Conservation (phyloP, 2,113 vertebrate genomes). For the Neolamprologus devosi region DNA sequence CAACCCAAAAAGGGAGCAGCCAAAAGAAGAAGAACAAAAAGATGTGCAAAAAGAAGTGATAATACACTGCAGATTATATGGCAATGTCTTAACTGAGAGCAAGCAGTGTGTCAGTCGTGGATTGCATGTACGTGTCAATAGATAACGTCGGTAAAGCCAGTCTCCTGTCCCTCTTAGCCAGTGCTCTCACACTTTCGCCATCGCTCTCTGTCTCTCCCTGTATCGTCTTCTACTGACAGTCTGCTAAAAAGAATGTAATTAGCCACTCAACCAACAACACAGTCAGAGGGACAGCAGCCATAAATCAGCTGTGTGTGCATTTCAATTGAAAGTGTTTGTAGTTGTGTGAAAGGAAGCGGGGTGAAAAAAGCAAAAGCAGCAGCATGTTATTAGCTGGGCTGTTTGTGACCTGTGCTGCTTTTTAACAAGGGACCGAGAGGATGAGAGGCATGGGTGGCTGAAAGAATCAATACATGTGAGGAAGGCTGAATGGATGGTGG, state of each 20-base stretch:
- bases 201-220: slow-evolving; percentile 1
- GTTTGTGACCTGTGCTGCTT: slow-evolving; percentile 18
- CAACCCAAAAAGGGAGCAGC: not conserved
- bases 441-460: not conserved
- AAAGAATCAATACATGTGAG: slow-evolving; percentile 38
- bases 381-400: not conserved
- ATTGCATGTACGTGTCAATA: not conserved
- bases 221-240: slow-evolving; percentile 26
- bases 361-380: not conserved
- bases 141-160: slow-evolving; percentile 1
- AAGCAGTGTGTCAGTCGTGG: not conserved
- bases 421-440: slow-evolving; percentile 13
- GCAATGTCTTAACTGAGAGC: not conserved
- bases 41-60: not conserved
- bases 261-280: slow-evolving; percentile 31
- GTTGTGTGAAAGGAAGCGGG: not conserved
- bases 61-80: not conserved
- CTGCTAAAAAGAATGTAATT: slow-evolving; percentile 59
- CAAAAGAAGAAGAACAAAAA: not conserved
- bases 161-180: not conserved
- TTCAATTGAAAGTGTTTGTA: not conserved
- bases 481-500: slow-evolving; percentile 18
- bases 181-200: not conserved
- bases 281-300: slow-evolving; percentile 13
- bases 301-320: slow-evolving; percentile 43